A percentile compares a stretch with the other conserved stretches of the same genome.
phyloP scores from a whole-genome alignment of 2,113 vertebrate species.

The Chroicocephalus ridibundus region DNA sequence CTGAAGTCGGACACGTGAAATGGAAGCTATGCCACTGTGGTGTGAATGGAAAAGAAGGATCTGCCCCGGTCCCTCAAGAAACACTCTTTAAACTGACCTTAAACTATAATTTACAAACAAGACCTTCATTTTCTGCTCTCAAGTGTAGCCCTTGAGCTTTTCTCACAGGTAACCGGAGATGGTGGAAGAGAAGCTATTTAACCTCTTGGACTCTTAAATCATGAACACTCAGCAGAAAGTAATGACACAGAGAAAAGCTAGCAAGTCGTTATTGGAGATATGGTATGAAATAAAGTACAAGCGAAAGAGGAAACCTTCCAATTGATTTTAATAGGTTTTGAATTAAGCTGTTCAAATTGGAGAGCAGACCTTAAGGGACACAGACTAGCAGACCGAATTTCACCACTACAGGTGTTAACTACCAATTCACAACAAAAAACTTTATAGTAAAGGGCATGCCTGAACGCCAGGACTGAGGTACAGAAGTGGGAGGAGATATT shows the following conservation, averaged over 20 bases:
- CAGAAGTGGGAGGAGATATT: neutral
- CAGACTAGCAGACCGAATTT: neutral
- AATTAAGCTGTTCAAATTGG: neutral
- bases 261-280: neutral
- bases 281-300: neutral
- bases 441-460: neutral
- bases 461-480: neutral
- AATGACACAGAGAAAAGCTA: neutral
- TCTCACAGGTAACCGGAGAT: neutral
- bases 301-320: neutral
- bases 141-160: neutral
- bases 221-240: neutral
- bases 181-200: neutral
- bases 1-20: neutral
- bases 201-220: slow-evolving; percentile 10
- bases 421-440: neutral
- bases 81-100: neutral
- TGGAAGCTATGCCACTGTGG: neutral
- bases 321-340: neutral
- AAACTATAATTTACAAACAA: neutral
- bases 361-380: neutral
- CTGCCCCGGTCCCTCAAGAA: neutral
- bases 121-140: neutral
- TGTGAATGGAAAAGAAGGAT: neutral
- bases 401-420: neutral